Conservation (phyloP, 2,113 vertebrate species). For the Rhabdomys dilectus region DNA sequence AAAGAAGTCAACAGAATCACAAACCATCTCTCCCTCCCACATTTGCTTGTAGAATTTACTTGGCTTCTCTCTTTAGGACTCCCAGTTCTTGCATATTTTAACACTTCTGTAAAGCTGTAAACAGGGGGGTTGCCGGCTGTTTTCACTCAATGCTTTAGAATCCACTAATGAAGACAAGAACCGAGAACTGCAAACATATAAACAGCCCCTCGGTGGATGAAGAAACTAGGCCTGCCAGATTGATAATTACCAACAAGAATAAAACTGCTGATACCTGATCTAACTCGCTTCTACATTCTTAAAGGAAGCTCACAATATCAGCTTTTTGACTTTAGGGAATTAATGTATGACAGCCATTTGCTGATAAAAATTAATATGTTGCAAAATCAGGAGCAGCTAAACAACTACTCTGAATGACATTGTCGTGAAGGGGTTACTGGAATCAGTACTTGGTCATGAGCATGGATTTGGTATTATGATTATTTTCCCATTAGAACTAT, state of each 20-base stretch:
- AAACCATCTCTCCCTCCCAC: conserved; percentile 3
- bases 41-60: conserved; percentile 45
- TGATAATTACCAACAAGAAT: conserved; percentile 77
- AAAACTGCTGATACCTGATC: conserved; percentile 70
- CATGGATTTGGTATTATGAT: not conserved
- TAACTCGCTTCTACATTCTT: conserved; percentile 55
- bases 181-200: conserved; percentile 70
- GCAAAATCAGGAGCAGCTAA: not conserved
- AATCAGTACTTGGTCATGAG: not conserved
- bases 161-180: conserved; percentile 69
- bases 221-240: conserved; percentile 76
- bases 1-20: conserved; percentile 25
- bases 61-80: conserved; percentile 45
- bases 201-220: conserved; percentile 73
- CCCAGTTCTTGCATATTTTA: conserved; percentile 64
- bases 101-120: conserved; percentile 67
- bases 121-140: conserved; percentile 60
- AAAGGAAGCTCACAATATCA: not conserved
- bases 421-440: not conserved
- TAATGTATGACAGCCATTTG: conserved; percentile 42
- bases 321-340: conserved; percentile 31
- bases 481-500: not conserved
- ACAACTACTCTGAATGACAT: conserved; percentile 1
- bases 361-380: not conserved
- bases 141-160: conserved; percentile 77